Conservation (phyloP, 2,113 vertebrate species). For the Podocnemis expansa region DNA sequence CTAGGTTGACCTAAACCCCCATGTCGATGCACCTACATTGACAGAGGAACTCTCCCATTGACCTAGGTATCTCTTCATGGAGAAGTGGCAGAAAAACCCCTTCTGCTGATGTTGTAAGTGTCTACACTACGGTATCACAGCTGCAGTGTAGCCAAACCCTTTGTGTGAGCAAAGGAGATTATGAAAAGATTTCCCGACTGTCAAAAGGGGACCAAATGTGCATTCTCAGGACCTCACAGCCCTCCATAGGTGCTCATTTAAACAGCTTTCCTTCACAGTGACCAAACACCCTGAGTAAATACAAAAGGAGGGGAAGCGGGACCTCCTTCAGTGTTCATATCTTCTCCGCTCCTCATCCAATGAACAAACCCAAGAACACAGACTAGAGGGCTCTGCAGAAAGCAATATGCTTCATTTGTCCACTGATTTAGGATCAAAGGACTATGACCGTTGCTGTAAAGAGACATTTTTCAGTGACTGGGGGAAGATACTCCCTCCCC, state of each 20-base stretch:
- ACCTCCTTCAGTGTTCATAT: not conserved
- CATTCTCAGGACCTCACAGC: not conserved
- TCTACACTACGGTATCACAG: not conserved
- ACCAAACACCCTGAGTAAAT: not conserved
- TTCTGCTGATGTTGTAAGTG: not conserved
- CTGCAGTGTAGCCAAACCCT: not conserved
- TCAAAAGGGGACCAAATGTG: rapidly evolving
- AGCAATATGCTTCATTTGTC: not conserved
- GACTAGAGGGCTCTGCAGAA: not conserved
- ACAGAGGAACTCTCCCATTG: not conserved
- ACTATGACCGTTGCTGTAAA: not conserved
- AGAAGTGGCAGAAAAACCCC: not conserved
- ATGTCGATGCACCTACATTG: not conserved
- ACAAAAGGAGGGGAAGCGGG: not conserved
- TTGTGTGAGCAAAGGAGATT: not conserved
- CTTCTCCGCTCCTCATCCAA: not conserved
- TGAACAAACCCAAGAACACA: not conserved
- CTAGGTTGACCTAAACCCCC: not conserved
- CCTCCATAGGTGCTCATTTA: rapidly evolving
- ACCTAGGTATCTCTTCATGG: not conserved
- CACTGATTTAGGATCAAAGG: not conserved
- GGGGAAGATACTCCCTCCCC: not conserved
- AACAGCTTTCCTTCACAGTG: not conserved
- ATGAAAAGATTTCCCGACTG: not conserved
- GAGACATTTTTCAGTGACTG: not conserved